Conservation (phyloP, 2,888 invertebrate genomes). For the Drosophila incognita region DNA sequence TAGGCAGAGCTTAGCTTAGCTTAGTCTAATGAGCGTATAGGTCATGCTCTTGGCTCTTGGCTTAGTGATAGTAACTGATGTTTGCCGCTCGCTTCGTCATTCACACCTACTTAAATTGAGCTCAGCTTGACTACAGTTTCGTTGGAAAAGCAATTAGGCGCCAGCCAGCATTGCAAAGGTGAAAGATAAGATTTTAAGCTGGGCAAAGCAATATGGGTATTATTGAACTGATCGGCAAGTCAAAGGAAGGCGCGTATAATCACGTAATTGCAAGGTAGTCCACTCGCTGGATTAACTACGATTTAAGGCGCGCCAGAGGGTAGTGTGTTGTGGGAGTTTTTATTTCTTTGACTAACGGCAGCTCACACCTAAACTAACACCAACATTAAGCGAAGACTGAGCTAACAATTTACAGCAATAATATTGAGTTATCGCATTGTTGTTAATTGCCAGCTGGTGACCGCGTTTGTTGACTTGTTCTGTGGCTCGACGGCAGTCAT, state of each 20-base stretch:
- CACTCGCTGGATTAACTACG: slow-evolving; percentile 26
- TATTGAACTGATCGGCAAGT: background rate
- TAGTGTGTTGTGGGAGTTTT: slow-evolving; percentile 28
- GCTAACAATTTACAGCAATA: slow-evolving; percentile 12
- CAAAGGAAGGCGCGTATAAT: slow-evolving; percentile 6
- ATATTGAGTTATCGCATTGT: slow-evolving; percentile 55
- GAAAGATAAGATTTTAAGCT: slow-evolving; percentile 41
- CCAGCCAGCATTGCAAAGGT: slow-evolving; percentile 17
- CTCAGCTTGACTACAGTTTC: slow-evolving; percentile 45
- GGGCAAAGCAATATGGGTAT: slow-evolving; percentile 10
- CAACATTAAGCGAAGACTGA: slow-evolving; percentile 29
- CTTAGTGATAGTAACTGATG: slow-evolving; percentile 17
- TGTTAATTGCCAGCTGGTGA: slow-evolving; percentile 61
- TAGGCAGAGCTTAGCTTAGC: slow-evolving; percentile 31
- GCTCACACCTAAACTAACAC: slow-evolving; percentile 54
- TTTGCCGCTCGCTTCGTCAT: slow-evolving; percentile 28
- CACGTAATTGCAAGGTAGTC: slow-evolving; percentile 44
- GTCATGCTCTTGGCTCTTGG: slow-evolving; percentile 73
- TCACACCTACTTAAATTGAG: slow-evolving; percentile 60
- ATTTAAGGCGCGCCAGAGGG: slow-evolving; percentile 28
- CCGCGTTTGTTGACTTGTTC: slow-evolving; percentile 45
- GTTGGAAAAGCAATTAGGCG: slow-evolving; percentile 55
- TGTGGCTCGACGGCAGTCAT: slow-evolving; percentile 27
- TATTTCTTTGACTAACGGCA: slow-evolving; percentile 51
- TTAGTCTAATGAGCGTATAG: slow-evolving; percentile 64